These are phyloP conservation scores for Siniperca obscura DNA, from an alignment of 2,797 vertebrate species.

Conservation along the genomic window DNA sequence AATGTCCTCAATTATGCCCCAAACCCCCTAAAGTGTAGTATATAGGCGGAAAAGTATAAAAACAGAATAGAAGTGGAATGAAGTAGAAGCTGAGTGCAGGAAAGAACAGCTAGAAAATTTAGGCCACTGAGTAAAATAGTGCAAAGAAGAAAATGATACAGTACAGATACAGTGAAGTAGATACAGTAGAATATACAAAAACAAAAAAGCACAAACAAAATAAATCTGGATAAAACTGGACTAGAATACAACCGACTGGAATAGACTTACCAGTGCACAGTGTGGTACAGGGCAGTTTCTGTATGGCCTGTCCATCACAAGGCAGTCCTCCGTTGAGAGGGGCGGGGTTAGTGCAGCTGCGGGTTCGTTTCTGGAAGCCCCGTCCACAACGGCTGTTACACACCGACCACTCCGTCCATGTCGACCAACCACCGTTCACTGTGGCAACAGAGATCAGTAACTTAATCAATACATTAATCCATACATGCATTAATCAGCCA, in stretches of 20 bases:
- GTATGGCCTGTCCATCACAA: constrained; percentile 92
- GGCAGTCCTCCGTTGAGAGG: constrained; percentile 93
- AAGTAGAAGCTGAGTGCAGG: not conserved
- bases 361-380: constrained; percentile 93
- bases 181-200: not conserved
- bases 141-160: not conserved
- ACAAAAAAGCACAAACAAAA: not conserved
- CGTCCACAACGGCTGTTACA: constrained; percentile 94
- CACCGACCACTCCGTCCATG: constrained; percentile 95
- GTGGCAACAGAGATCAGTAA: constrained; percentile 44
- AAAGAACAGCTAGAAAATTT: not conserved
- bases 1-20: constrained; percentile 17
- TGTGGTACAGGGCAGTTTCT: constrained; percentile 93
- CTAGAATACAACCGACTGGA: not conserved
- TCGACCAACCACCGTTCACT: constrained; percentile 97
- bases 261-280: constrained; percentile 89
- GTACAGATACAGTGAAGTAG: not conserved
- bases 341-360: constrained; percentile 95
- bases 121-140: not conserved
- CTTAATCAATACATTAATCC: constrained; percentile 9
- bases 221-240: not conserved
- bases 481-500: not conserved
- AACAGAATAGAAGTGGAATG: not conserved
- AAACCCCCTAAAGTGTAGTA: not conserved
- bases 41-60: not conserved